These are phyloP conservation scores for Entomobrya multifasciata DNA, from an alignment of 2,888 invertebrate species.

Conservation along the genomic window DNA sequence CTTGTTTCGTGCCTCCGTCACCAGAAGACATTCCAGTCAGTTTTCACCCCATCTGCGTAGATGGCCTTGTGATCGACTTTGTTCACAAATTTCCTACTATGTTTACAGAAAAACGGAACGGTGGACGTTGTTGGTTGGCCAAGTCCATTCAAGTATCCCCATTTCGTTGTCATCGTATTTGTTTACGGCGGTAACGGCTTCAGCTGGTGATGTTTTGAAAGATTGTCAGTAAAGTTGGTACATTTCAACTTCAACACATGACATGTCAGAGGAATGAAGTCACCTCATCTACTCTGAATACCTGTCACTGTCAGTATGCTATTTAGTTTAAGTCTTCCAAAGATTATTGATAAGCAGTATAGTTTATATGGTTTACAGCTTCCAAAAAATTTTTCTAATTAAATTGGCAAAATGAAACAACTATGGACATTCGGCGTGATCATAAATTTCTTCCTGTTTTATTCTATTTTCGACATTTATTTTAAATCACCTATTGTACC, in stretches of 20 bases:
- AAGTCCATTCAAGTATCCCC: conserved; percentile 18
- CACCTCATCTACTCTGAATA: too few relatives aligned
- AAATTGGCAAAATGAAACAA: conserved; percentile 56
- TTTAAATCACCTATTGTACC: conserved; percentile 93
- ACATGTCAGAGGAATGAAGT: too few relatives aligned
- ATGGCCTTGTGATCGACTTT: conserved; percentile 43
- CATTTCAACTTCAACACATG: background rate
- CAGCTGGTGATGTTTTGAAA: conserved; percentile 46
- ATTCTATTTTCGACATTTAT: conserved; percentile 95
- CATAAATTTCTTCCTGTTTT: conserved; percentile 89
- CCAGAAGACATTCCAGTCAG: background rate
- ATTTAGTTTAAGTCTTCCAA: too few relatives aligned
- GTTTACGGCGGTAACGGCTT: conserved; percentile 26
- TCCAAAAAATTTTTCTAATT: too few relatives aligned
- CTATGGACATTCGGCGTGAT: conserved; percentile 83
- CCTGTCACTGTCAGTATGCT: too few relatives aligned
- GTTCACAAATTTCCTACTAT: conserved; percentile 14
- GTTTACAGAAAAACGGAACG: conserved; percentile 12
- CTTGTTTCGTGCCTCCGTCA: conserved; percentile 45
- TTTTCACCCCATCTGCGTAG: background rate
- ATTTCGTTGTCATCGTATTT: background rate
- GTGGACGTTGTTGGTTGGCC: background rate
- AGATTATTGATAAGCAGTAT: too few relatives aligned
- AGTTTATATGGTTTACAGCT: too few relatives aligned
- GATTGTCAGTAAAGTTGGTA: conserved; percentile 5